Conservation (phyloP, 2,797 vertebrate species). For the Agapornis canus region DNA sequence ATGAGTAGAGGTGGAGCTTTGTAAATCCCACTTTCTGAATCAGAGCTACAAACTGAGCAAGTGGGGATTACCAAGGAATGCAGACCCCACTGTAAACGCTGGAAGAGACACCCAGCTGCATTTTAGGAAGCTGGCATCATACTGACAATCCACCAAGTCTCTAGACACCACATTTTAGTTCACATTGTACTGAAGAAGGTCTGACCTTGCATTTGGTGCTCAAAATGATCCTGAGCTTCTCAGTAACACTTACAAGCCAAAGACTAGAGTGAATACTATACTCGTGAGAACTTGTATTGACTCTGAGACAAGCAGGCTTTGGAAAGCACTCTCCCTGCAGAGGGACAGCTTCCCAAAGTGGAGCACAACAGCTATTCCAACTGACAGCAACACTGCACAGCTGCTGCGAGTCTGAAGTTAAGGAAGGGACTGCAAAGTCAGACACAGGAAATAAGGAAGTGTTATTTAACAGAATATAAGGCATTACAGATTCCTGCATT, state of each 20-base stretch:
- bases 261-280: background rate
- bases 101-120: background rate
- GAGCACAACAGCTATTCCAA: background rate
- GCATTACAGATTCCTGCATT: rapidly evolving
- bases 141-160: background rate
- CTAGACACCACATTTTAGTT: rapidly evolving
- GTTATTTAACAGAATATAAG: background rate
- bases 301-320: background rate
- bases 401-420: background rate
- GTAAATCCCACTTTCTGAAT: background rate
- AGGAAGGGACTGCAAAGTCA: background rate
- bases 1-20: background rate
- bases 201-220: background rate
- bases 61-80: background rate
- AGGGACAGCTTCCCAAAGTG: background rate
- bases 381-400: background rate
- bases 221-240: background rate
- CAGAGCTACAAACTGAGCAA: background rate
- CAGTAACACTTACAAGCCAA: background rate
- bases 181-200: rapidly evolving
- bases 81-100: background rate
- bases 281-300: background rate
- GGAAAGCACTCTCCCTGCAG: background rate
- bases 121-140: background rate
- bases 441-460: background rate